Percentiles rank a stretch among this genome's conserved stretches.
Conservation (phyloP, 2,113 vertebrate species). For the Ailurus styani region DNA sequence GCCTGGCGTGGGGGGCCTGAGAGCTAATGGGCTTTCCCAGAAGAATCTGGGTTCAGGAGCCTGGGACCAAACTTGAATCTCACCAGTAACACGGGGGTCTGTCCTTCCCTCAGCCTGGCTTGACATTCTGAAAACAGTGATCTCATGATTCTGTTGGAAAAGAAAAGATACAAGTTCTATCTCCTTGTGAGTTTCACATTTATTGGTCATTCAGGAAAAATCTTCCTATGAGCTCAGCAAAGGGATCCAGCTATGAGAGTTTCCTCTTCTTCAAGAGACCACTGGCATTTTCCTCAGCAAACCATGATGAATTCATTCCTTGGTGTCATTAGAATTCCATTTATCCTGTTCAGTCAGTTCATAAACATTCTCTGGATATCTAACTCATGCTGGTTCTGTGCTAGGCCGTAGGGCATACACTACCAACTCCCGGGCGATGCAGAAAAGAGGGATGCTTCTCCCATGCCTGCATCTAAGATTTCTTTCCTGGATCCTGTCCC, state of each 20-base stretch:
- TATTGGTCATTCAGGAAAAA: background rate
- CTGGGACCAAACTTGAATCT: background rate
- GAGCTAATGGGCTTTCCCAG: too few relatives aligned
- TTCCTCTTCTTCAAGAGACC: background rate
- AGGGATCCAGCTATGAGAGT: background rate
- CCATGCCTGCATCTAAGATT: background rate
- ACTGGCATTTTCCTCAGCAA: background rate
- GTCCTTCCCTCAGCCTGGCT: background rate
- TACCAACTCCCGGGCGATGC: fast-evolving
- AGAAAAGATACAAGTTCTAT: background rate
- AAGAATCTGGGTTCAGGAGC: background rate
- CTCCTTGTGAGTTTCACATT: background rate
- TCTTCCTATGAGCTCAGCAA: background rate
- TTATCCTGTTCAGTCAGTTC: background rate
- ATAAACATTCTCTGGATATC: too few relatives aligned
- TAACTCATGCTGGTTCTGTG: background rate
- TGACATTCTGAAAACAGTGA: background rate
- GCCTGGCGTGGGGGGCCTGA: background rate
- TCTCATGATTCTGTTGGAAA: background rate
- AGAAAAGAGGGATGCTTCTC: background rate
- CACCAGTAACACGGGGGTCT: background rate
- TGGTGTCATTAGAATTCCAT: background rate
- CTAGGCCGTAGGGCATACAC: background rate
- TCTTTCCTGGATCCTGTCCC: background rate
- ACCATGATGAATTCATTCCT: background rate